phyloP scores from a whole-genome alignment of 2,888 invertebrate species.

The Habrosyne pyritoides region DNA sequence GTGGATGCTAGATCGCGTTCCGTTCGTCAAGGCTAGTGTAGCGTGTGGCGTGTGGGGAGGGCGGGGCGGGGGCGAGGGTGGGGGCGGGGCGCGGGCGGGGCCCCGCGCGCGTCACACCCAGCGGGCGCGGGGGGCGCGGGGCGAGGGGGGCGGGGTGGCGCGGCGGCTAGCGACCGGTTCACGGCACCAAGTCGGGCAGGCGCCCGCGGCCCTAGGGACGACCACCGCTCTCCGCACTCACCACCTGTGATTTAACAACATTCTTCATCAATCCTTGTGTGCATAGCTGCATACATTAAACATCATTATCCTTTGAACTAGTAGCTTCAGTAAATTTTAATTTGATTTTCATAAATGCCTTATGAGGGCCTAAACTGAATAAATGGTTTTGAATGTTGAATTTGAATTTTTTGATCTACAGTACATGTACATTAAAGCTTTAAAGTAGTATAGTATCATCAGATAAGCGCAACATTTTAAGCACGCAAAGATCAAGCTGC shows the following conservation, averaged over 20 bases:
- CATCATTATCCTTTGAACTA: no score
- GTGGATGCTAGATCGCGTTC: conserved; percentile 22
- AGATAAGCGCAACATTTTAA: no score
- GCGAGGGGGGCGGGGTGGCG: conserved; percentile 52
- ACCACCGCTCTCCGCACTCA: conserved; percentile 65
- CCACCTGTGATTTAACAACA: conserved; percentile 55
- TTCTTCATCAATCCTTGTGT: not conserved
- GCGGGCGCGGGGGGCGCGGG: conserved; percentile 26
- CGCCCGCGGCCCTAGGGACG: conserved; percentile 84
- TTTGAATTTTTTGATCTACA: no score
- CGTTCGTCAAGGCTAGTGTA: conserved; percentile 24
- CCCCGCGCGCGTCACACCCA: conserved; percentile 18
- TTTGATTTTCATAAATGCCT: no score
- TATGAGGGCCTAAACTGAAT: no score
- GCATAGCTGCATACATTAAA: no score
- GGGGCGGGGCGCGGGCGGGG: conserved; percentile 37
- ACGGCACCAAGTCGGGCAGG: conserved; percentile 85
- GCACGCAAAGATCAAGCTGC: no score
- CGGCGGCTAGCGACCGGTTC: conserved; percentile 56
- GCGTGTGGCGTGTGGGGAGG: conserved; percentile 20
- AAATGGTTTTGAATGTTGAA: no score
- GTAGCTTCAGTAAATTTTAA: no score
- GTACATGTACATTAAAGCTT: no score
- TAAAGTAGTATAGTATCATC: no score
- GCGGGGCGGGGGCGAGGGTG: conserved; percentile 24